These are phyloP conservation scores for Macrocentrus cingulum DNA, from an alignment of 1,140 invertebrate species.

Conservation along the genomic window DNA sequence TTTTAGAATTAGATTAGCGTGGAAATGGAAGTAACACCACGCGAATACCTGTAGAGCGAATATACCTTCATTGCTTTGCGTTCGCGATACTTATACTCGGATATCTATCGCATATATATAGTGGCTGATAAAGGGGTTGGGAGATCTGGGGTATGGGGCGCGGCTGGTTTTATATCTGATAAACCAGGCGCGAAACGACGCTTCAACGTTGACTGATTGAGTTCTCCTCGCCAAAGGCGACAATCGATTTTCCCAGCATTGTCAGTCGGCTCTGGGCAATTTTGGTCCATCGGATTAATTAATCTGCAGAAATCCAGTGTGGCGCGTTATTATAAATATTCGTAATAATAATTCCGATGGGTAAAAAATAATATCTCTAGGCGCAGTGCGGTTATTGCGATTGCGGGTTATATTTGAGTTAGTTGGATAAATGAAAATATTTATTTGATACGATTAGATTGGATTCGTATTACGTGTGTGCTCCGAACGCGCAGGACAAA, in stretches of 20 bases:
- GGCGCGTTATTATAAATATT: too few relatives aligned
- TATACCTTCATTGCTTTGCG: not conserved
- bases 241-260: constrained; percentile 21
- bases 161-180: constrained; percentile 2
- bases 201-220: constrained; percentile 10
- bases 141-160: not conserved
- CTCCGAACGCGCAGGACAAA: too few relatives aligned
- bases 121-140: not conserved
- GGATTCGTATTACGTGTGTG: too few relatives aligned
- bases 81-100: not conserved
- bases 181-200: constrained; percentile 3
- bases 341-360: too few relatives aligned
- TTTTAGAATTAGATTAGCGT: constrained; percentile 11
- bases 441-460: too few relatives aligned
- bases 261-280: too few relatives aligned
- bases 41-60: constrained; percentile 22
- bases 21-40: constrained; percentile 14
- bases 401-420: too few relatives aligned
- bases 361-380: too few relatives aligned
- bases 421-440: too few relatives aligned
- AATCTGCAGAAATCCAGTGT: too few relatives aligned
- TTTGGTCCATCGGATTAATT: too few relatives aligned
- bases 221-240: constrained; percentile 21
- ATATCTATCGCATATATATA: not conserved
- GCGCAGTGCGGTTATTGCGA: too few relatives aligned